Evolutionary conservation across 2,888 invertebrate species (phyloP).

Genomic region (Conistra vaccinii): DNA sequence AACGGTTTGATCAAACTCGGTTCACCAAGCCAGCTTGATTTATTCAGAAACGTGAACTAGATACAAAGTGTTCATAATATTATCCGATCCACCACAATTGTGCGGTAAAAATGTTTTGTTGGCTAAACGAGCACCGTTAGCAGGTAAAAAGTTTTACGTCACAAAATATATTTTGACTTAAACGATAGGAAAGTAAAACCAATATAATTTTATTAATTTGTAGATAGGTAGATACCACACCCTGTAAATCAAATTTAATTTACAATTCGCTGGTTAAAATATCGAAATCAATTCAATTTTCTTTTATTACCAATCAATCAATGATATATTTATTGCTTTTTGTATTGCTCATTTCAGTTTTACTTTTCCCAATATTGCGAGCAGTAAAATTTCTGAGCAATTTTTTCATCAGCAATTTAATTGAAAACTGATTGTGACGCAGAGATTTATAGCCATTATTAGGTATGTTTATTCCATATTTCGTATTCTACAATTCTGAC

Average conservation of each 20-base stretch:
- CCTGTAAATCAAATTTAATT: conserved; percentile 8
- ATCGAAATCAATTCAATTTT: conserved; percentile 19
- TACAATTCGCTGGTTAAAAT: conserved; percentile 1
- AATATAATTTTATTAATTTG: neutral
- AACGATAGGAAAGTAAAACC: neutral
- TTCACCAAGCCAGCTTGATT: conserved; percentile 59
- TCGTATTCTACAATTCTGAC: neutral
- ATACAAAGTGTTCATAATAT: conserved; percentile 46
- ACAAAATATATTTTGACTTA: neutral
- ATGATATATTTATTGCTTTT: conserved; percentile 45
- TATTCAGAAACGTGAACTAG: conserved; percentile 66
- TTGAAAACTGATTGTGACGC: conserved; percentile 35
- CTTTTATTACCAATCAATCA: conserved; percentile 35
- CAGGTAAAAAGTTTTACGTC: conserved; percentile 4
- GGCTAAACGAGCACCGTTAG: conserved; percentile 1
- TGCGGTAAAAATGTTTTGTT: conserved; percentile 14
- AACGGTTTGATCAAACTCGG: conserved; percentile 22
- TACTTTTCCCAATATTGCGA: conserved; percentile 26
- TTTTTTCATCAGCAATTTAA: conserved; percentile 49
- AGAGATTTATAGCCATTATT: conserved; percentile 12
- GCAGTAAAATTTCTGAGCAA: neutral
- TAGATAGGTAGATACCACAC: neutral
- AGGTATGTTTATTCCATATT: neutral
- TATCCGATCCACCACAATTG: conserved; percentile 9
- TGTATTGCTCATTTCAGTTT: conserved; percentile 41